phyloP scores from a whole-genome alignment of 2,797 vertebrate species.

The Buphagus erythrorhynchus region DNA sequence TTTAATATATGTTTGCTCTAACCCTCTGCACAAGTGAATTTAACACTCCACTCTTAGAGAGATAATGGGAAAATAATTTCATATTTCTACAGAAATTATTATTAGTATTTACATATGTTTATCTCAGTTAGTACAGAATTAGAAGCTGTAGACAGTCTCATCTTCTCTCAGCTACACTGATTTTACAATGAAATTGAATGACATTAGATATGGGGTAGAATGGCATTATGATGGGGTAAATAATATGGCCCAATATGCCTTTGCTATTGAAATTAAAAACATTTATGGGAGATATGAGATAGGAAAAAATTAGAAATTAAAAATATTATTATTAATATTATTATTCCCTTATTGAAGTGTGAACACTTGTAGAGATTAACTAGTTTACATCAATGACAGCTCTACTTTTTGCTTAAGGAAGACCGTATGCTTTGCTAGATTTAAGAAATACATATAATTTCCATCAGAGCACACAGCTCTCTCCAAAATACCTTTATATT shows the following conservation, averaged over 20 bases:
- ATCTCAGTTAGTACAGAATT: not conserved
- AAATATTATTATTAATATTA: not conserved
- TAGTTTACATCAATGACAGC: not conserved
- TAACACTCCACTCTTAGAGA: not conserved
- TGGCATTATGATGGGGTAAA: not conserved
- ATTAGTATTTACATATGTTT: not conserved
- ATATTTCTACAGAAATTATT: not conserved
- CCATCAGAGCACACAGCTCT: not conserved
- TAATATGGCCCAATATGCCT: not conserved
- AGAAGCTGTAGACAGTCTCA: not conserved
- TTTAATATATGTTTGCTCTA: not conserved
- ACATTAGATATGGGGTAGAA: not conserved
- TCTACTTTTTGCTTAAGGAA: not conserved
- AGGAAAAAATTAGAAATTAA: not conserved
- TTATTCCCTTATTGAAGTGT: not conserved
- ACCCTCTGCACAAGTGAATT: not conserved
- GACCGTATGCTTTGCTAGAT: not conserved
- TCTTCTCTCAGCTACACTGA: not conserved
- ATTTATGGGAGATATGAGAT: not conserved
- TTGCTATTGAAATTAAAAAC: not conserved
- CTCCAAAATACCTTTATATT: not conserved
- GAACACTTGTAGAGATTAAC: not conserved
- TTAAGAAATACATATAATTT: not conserved
- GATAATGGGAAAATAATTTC: not conserved
- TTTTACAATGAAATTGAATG: not conserved